Conservation (phyloP, 2,113 vertebrate genomes). For the Furnarius figulus region DNA sequence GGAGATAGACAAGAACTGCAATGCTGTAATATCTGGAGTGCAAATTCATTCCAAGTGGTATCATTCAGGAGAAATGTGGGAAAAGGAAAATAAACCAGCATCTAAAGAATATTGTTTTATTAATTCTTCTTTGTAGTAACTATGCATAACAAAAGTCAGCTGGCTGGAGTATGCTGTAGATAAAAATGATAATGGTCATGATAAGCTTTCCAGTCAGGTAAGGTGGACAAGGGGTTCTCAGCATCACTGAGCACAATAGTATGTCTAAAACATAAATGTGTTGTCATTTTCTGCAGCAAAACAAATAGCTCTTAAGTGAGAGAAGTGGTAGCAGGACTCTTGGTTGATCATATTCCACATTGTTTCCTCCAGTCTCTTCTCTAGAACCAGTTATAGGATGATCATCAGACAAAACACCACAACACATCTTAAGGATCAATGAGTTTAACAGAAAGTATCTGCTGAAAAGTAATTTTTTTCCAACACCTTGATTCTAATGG, state of each 20-base stretch:
- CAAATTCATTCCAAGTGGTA: not conserved
- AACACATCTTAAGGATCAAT: not conserved
- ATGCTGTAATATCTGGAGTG: not conserved
- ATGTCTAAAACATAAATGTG: not conserved
- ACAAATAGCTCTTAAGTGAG: not conserved
- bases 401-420: not conserved
- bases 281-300: not conserved
- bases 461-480: not conserved
- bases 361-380: not conserved
- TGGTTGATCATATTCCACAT: not conserved
- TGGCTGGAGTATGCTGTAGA: not conserved
- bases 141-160: not conserved
- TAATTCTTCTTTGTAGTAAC: not conserved
- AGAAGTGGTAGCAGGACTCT: not conserved
- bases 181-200: not conserved
- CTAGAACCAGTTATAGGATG: not conserved
- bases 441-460: not conserved
- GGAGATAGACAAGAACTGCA: not conserved
- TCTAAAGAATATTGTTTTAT: not conserved
- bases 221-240: not conserved
- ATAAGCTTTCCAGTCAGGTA: not conserved
- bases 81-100: not conserved
- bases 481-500: not conserved
- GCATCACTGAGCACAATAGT: not conserved
- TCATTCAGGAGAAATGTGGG: not conserved